A percentile compares a stretch with the other conserved stretches of the same genome.
Evolutionary conservation across 2,888 invertebrate genomes (phyloP).

Genomic region (Oxyscelio sp.): DNA sequence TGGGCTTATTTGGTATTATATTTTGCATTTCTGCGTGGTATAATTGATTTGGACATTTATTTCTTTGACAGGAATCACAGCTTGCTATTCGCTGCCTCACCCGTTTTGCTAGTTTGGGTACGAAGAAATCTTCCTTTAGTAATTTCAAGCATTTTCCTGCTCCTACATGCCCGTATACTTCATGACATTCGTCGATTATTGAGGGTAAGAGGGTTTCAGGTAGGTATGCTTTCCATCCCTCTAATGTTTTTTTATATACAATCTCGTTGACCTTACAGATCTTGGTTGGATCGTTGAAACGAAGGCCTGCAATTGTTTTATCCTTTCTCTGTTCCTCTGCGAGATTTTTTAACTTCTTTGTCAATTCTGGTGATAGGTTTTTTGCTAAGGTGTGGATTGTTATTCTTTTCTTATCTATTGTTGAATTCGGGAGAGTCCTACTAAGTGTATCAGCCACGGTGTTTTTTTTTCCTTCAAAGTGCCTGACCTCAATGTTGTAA

Average conservation of each 20-base stretch:
- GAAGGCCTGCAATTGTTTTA: too few species aligned
- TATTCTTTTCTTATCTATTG: too few species aligned
- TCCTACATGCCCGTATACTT: conserved; percentile 27
- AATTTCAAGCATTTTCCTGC: conserved; percentile 19
- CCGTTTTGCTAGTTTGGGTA: neutral
- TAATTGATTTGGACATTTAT: conserved; percentile 1
- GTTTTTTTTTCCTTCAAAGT: conserved; percentile 76
- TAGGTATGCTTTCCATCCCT: too few species aligned
- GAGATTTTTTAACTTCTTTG: too few species aligned
- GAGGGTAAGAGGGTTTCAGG: too few species aligned
- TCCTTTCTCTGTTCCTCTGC: too few species aligned
- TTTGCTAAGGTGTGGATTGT: too few species aligned
- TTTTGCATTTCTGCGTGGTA: neutral
- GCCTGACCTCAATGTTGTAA: conserved; percentile 74
- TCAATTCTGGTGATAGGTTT: neutral
- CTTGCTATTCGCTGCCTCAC: neutral
- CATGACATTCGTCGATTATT: conserved; percentile 24
- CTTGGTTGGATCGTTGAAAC: too few species aligned
- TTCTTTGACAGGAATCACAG: conserved; percentile 17
- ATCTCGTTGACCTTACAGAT: too few species aligned
- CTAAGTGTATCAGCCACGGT: conserved; percentile 70
- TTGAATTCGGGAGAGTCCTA: too few species aligned
- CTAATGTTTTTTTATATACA: too few species aligned
- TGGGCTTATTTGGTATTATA: conserved; percentile 8
- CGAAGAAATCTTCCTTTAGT: conserved; percentile 11